phyloP scores from a whole-genome alignment of 1,140 invertebrate species.

The Daktulosphaira vitifoliae region DNA sequence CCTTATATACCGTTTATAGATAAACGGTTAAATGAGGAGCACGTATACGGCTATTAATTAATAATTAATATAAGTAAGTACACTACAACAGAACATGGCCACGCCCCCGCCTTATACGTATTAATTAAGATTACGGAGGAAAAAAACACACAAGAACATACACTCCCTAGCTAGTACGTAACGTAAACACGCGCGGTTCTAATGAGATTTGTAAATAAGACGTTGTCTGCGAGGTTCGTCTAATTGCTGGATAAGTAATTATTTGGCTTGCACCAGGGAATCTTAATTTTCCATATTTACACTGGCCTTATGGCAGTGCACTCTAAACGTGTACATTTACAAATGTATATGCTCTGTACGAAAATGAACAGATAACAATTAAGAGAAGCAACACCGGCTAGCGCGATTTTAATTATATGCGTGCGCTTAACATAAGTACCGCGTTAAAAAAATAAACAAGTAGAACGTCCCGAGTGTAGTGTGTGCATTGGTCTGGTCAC shows the following conservation, averaged over 20 bases:
- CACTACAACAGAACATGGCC: not conserved
- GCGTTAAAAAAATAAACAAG: conserved; percentile 17
- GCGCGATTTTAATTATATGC: too few relatives aligned
- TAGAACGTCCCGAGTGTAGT: not conserved
- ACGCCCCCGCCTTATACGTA: not conserved
- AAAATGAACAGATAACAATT: conserved; percentile 7
- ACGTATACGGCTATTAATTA: too few relatives aligned
- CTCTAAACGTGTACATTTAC: not conserved
- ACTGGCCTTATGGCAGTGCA: not conserved
- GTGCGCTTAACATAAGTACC: not conserved
- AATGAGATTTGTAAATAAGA: conserved; percentile 23
- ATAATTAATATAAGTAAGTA: too few relatives aligned
- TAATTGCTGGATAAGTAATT: conserved; percentile 22
- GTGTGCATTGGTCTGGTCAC: not conserved
- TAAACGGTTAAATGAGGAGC: too few relatives aligned
- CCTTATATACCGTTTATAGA: too few relatives aligned
- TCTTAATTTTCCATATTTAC: not conserved
- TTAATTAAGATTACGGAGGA: not conserved
- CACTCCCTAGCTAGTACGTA: too few relatives aligned
- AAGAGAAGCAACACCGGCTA: not conserved
- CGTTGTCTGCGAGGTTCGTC: not conserved
- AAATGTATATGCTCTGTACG: not conserved
- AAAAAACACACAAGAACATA: not conserved
- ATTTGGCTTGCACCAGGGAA: not conserved
- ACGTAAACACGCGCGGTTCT: not conserved